Percentiles rank a stretch among this genome's conserved stretches.
phyloP scores from a whole-genome alignment of 2,113 vertebrate genomes.

The Lucifuga dentata region DNA sequence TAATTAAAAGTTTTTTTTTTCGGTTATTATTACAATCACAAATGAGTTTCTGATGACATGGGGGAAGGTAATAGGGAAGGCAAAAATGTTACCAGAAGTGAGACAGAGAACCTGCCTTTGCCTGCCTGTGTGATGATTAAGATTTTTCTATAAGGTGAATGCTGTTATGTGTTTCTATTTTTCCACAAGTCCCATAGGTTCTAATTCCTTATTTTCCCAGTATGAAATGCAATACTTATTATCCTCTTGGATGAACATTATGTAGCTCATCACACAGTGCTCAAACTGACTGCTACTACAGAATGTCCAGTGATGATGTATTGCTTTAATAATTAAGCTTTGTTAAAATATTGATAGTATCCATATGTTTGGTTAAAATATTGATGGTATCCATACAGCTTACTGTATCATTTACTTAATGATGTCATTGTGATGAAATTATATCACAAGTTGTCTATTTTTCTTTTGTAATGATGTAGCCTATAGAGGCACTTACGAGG shows the following conservation, averaged over 20 bases:
- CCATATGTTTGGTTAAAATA: slow-evolving; percentile 54
- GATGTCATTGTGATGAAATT: slow-evolving; percentile 9
- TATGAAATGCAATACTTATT: slow-evolving; percentile 79
- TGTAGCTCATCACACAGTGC: slow-evolving; percentile 77
- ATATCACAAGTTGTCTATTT: slow-evolving; percentile 1
- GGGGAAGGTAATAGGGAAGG: slow-evolving; percentile 13
- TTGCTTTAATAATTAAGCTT: slow-evolving; percentile 59
- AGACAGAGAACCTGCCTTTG: slow-evolving; percentile 22
- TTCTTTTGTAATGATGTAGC: slow-evolving; percentile 10
- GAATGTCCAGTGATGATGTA: slow-evolving; percentile 71
- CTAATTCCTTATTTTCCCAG: slow-evolving; percentile 32
- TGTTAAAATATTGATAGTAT: slow-evolving; percentile 55
- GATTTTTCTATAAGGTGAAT: slow-evolving; percentile 65
- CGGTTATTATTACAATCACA: slow-evolving; percentile 18
- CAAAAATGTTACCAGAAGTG: slow-evolving; percentile 5
- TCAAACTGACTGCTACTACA: slow-evolving; percentile 70
- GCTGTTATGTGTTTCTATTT: slow-evolving; percentile 61
- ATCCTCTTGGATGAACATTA: slow-evolving; percentile 74
- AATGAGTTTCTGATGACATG: slow-evolving; percentile 11
- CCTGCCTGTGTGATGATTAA: slow-evolving; percentile 12
- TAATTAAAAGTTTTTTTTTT: slow-evolving; percentile 2
- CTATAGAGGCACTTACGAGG: not conserved
- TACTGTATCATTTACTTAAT: slow-evolving; percentile 41
- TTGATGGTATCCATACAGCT: slow-evolving; percentile 37
- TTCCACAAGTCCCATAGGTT: slow-evolving; percentile 42